Evolutionary conservation across 2,888 invertebrate genomes (phyloP), one percentile per base, ranked within the genome.

Genomic region (Globia sparganii): DNA sequence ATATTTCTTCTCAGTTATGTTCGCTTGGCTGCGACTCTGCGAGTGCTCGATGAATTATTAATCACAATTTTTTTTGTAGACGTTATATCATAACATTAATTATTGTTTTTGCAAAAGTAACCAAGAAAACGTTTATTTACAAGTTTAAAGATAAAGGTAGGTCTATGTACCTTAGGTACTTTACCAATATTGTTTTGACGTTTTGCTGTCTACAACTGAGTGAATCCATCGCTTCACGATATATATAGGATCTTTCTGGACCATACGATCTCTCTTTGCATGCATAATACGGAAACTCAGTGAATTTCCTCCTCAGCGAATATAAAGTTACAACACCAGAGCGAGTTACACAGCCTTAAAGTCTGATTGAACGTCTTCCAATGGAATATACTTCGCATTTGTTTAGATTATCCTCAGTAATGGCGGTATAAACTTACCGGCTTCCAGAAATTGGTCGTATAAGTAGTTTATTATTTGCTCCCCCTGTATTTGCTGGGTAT

Each of bases 251-350:
- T 80, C 84, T 88, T 85, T 90, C 90, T 94, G 92, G 91, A 92
- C 92, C 92, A 90, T 91, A 92, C 91, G 91, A 92, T 91, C 90
- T 91, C 86, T 89, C 88, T 93, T 92, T 91, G 92, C 93, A 94
- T 94, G 91, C 93, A 94, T 94, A 94, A 94, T 94, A 91, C 87
- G 91, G 91, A 91, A 92, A 91, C 90, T 91, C 89, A 78, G 87
- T 85, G 91, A 92, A 93, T 92, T 92, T 91, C 92, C 86, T 93
- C 87, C 91, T 93, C 92, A 91, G 93, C 92, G 91, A 92, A 94
- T 94, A 94, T 93, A 94, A 94, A 95, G 93, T 94, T 92, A 92
- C 92, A 90, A 90, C 90, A 88, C 86, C 85, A 86, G 88, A 89
- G 84, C 87, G 82, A 90, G 90, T 89, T 86, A 89, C 90, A 89